Evolutionary conservation across 1,140 invertebrate species (phyloP), one percentile per base, ranked within the genome.

Genomic region (Probaryconus sp.): DNA sequence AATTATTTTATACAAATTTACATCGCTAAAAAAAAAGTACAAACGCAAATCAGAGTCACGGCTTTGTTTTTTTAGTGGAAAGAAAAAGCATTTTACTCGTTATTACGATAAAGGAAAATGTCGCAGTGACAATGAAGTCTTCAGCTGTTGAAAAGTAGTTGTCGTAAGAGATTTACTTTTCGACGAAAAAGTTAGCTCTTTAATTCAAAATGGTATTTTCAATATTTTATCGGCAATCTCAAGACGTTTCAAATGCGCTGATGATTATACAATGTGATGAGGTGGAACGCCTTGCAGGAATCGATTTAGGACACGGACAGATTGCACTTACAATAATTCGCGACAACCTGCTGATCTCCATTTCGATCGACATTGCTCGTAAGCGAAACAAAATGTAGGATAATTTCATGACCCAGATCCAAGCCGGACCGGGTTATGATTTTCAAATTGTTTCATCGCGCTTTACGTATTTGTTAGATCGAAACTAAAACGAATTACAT

Each of bases 401-500:
- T 48, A 60, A 69, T 53, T 69, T 53, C 38, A 47, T 61, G 65
- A 69, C 55, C 48, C 38, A 69, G 30, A 69, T 69, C 48, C 10
- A 10, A 61, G 38, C 50, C 40, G 40, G 56, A 70, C 50, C 40
- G 56, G 67, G 50, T 63, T 56, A 40, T 55, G 33, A 63, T 56
- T 56, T 70, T 45, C 17, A 43, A 38, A 58, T 50, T n/a, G 17
- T 56, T 50, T 13, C 21, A 61, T 60, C 42, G 18, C 10, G 53
- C 47, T 53, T 56, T 55, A n/a, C n/a, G n/a, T n/a, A 18, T 51
- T 70, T 48, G 14, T 53, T 61, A 55, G 31, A 58, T 17, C 40
- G 16, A 56, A 24, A 4, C 18, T 13, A 17, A 37, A 50, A 18
- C 11, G 20, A 58, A 18, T 24, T 7, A 24, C 21, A 7, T 24